A percentile compares a stretch with the other conserved stretches of the same genome.
phyloP scores from a whole-genome alignment of 2,113 vertebrate species.

The Chaenocephalus aceratus region DNA sequence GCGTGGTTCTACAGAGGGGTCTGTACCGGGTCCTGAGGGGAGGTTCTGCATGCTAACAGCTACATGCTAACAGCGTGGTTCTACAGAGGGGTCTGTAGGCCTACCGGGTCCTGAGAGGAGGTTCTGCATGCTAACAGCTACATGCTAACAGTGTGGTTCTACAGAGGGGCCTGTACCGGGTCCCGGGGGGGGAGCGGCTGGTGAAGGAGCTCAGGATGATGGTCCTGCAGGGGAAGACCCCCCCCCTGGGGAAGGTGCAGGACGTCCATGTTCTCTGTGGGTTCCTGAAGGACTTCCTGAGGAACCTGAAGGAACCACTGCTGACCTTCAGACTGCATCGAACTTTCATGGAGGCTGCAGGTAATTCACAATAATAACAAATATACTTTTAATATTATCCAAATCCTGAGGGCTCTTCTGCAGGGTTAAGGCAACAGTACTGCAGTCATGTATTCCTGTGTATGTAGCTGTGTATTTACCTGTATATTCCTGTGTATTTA shows the following conservation, averaged over 20 bases:
- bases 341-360: slow-evolving; percentile 86
- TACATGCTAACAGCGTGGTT: no score
- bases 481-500: no score
- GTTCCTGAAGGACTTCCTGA: slow-evolving; percentile 89
- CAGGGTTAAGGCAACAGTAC: neutral
- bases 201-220: slow-evolving; percentile 86
- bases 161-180: neutral
- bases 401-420: no score
- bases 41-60: no score
- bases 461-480: neutral
- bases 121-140: no score
- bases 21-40: no score
- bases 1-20: no score
- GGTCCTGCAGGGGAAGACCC: slow-evolving; percentile 74
- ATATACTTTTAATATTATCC: neutral
- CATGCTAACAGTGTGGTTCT: no score
- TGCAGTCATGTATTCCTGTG: neutral
- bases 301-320: slow-evolving; percentile 88
- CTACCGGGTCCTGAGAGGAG: no score
- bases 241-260: slow-evolving; percentile 58
- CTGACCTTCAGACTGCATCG: slow-evolving; percentile 88
- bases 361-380: slow-evolving; percentile 39
- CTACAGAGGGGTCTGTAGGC: no score
- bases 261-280: slow-evolving; percentile 90
- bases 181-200: slow-evolving; percentile 84